phyloP scores from a whole-genome alignment of 2,888 invertebrate species.

The Caenorhabditis wallacei region DNA sequence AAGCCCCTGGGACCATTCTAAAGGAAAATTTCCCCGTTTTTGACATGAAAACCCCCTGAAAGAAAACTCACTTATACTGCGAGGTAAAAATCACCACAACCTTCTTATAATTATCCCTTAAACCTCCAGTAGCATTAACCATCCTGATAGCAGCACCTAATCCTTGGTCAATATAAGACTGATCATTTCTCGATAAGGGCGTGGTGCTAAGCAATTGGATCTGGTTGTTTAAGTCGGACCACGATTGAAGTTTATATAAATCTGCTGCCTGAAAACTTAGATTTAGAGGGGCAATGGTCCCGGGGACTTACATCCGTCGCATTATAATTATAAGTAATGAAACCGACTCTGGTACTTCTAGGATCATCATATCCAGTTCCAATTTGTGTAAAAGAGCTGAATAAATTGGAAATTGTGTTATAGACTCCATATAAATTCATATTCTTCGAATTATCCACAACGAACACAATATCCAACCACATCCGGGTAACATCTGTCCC shows the following conservation, averaged over 20 bases:
- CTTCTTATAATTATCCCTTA: conserved; percentile 44
- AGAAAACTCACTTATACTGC: conserved; percentile 35
- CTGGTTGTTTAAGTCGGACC: conserved; percentile 28
- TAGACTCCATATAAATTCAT: conserved; percentile 52
- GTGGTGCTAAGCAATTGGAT: conserved; percentile 28
- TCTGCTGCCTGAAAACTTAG: conserved; percentile 39
- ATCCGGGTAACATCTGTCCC: conserved; percentile 33
- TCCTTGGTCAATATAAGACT: conserved; percentile 35
- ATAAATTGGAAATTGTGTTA: conserved; percentile 34
- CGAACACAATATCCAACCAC: conserved; percentile 57
- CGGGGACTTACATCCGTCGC: conserved; percentile 41
- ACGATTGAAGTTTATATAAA: conserved; percentile 46
- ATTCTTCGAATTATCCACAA: conserved; percentile 52
- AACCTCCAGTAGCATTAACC: conserved; percentile 39
- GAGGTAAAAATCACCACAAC: conserved; percentile 45
- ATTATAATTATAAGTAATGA: conserved; percentile 54
- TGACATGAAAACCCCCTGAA: too few species aligned
- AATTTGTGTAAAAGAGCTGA: conserved; percentile 36
- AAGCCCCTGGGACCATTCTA: too few species aligned
- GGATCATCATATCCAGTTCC: conserved; percentile 53
- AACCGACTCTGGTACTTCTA: conserved; percentile 49
- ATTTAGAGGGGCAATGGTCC: not conserved
- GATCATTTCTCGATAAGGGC: conserved; percentile 2
- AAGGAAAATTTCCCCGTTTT: too few species aligned
- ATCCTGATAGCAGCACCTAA: conserved; percentile 36